phyloP scores from a whole-genome alignment of 1,140 invertebrate species.

The Asbolus verrucosus region DNA sequence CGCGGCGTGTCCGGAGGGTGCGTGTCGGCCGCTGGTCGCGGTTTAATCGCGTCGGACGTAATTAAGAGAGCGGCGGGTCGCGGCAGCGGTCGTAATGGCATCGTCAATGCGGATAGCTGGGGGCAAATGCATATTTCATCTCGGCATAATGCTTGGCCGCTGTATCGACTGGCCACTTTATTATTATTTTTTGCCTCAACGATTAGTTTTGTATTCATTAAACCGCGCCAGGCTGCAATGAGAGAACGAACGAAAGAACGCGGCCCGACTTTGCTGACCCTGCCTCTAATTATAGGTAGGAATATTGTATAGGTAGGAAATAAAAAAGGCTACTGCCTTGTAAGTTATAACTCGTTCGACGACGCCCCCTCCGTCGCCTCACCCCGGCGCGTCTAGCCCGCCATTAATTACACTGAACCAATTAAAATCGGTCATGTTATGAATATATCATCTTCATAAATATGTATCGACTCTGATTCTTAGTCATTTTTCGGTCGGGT shows the following conservation, averaged over 20 bases:
- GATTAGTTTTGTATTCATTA: slow-evolving; percentile 49
- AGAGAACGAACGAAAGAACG: slow-evolving; percentile 30
- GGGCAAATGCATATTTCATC: slow-evolving; percentile 43
- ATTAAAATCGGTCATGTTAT: slow-evolving; percentile 55
- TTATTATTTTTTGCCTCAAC: slow-evolving; percentile 46
- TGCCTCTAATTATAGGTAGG: slow-evolving; percentile 53
- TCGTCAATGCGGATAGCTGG: slow-evolving; percentile 32
- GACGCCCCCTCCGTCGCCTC: slow-evolving; percentile 40
- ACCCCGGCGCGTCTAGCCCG: slow-evolving; percentile 32
- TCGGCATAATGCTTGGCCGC: slow-evolving; percentile 44
- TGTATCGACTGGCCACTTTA: slow-evolving; percentile 45
- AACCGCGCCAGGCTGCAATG: slow-evolving; percentile 36
- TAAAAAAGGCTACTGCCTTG: slow-evolving; percentile 51
- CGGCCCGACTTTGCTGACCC: slow-evolving; percentile 4
- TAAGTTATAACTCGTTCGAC: slow-evolving; percentile 42
- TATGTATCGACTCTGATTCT: slow-evolving; percentile 53
- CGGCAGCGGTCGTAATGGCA: slow-evolving; percentile 33
- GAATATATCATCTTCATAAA: slow-evolving; percentile 54
- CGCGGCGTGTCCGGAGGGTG: slow-evolving; percentile 17
- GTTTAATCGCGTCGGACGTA: slow-evolving; percentile 38
- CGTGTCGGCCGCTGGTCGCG: slow-evolving; percentile 5
- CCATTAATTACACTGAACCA: slow-evolving; percentile 53
- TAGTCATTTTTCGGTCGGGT: slow-evolving; percentile 54
- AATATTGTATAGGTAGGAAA: slow-evolving; percentile 48
- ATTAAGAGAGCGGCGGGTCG: slow-evolving; percentile 34